Evolutionary conservation across 2,888 invertebrate species (phyloP), one percentile per base, ranked within the genome.

Genomic region (Crossocerus cetratus): DNA sequence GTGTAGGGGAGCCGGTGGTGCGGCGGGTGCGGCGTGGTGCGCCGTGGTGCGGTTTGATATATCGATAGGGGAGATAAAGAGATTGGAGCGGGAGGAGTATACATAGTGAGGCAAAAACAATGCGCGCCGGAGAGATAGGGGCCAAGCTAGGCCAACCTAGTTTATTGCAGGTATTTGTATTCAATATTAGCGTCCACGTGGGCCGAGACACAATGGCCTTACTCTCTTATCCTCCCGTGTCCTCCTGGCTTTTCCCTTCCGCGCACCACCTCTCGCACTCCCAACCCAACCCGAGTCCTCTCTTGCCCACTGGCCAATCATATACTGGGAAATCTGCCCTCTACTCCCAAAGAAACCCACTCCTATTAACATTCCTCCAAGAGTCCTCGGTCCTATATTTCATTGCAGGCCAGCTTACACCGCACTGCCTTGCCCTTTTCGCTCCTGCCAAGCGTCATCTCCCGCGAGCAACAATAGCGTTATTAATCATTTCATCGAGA

Each of bases 141-240:
- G 65, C 42, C 69, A 75, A 65, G 63, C 78, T 73, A 74, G 70
- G 66, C 55, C 72, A 65, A 76, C 67, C 69, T 83, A 79, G 80
- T 85, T 85, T 85, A 84, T 83, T 83, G 83, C 79, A 76, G 74
- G 80, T 83, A 85, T 83, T 83, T 82, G 83, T 81, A 82, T 81
- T 83, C 79, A 82, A 86, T 84, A 86, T 86, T 86, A 86, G 82
- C 82, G 83, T 84, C 83, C 79, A 86, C 86, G 87, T 87, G 86
- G 86, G 87, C 80, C 82, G 84, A 82, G 82, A 86, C 83, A 86
- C 86, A 87, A 87, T 86, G 77, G 86, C 78, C 76, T 71, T 72
- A 75, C 64, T 74, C 64, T 74, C 81, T 82, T 83, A 81, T 81
- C 83, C 82, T 65, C 61, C 65, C 67, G 65, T 83, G 78, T 83